Percentiles rank a stretch among this genome's conserved stretches.
phyloP scores from a whole-genome alignment of 2,888 invertebrate species.

The Heliconius charithonia region DNA sequence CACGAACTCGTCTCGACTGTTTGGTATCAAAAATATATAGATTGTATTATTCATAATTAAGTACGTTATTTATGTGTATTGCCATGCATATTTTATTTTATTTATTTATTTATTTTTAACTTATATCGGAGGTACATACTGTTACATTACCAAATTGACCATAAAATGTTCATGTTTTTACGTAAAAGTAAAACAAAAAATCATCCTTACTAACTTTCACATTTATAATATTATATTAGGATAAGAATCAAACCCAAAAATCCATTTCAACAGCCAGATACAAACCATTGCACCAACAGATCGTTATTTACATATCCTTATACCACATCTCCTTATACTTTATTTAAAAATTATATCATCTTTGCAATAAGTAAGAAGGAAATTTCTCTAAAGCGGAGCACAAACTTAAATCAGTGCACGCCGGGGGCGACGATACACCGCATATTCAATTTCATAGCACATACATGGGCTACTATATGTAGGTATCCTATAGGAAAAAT shows the following conservation, averaged over 20 bases:
- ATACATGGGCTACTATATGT: background rate
- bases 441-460: conserved; percentile 31
- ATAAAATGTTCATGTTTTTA: no score
- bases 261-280: background rate
- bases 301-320: background rate
- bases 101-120: no score
- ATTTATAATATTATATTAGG: no score
- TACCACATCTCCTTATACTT: conserved; percentile 1
- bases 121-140: no score
- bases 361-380: conserved; percentile 8
- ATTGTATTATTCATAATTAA: no score
- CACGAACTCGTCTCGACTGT: no score
- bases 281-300: background rate
- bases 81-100: no score
- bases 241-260: background rate
- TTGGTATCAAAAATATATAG: no score
- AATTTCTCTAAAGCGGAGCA: conserved; percentile 13
- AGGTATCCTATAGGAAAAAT: conserved; percentile 33
- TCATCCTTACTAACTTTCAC: no score
- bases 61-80: no score
- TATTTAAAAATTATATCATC: background rate
- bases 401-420: conserved; percentile 28
- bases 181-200: no score
- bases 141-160: no score
- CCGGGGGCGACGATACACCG: conserved; percentile 24